Base-by-base conservation (phyloP, 2,113 vertebrate species). In the Petroica traversi region DNA sequence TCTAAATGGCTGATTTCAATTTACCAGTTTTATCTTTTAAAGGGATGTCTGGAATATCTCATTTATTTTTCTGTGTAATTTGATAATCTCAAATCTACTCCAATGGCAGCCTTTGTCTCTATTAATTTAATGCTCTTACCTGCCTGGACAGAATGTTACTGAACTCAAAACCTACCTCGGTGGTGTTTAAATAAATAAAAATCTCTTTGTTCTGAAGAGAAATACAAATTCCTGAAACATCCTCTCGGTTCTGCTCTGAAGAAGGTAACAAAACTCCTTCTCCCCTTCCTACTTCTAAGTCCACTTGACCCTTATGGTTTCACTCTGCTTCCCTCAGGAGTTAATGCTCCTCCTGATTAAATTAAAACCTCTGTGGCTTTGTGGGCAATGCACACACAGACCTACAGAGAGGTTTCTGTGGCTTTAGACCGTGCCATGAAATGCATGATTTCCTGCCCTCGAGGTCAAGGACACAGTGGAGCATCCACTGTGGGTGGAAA, bases 1-100 rank as follows among this genome's bases (percentile, higher is more conserved):
- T 93, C 92, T 95, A 92, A 95, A 61, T n/a, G 81, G 58, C 12
- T 80, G 74, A 91, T 93, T 72, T 95, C 45, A 94, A 88, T 97
- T 97, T 94, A 92, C 62, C 48, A 22, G 5, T 69, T 83, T 94
- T 57, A 11, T 83, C 52, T 86, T 94, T 89, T 84, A 91, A 94
- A 64, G 29, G 38, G 23, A 38, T 2, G 12, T 36, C 28, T 80
- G 43, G 77, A 33, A 63, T 66, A 33, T 75, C n/a, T 74, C 46
- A 46, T 66, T 14, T 67, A 71, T 75, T 94, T 96, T 89, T 87
- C 45, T 95, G 89, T 28, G 34, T 74, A 90, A 83, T 72, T 64
- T 82, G 22, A 57, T 54, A 38, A 54, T 58, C 28, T 31, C 41
- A 41, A 59, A 77, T 22, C 28, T 72, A 19, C 14, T 71, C 63